Conservation (phyloP, 2,888 invertebrate genomes). For the Pristionchus japonicus region DNA sequence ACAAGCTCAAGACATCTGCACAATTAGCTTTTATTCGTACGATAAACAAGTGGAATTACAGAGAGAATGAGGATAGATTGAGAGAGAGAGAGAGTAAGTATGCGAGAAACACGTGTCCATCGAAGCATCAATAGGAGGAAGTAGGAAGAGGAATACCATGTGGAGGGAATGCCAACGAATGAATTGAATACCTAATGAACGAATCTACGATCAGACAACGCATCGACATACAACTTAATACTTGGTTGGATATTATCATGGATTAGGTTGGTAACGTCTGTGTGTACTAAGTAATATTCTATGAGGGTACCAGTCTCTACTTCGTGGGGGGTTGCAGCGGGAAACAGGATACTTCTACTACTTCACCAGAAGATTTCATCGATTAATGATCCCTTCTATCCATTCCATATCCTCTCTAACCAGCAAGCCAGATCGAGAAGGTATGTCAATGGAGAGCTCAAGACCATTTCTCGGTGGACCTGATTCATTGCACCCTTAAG, state of each 20-base stretch:
- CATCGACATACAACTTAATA: background rate
- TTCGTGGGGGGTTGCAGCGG: background rate
- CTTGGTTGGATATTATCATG: background rate
- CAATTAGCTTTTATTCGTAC: constrained; percentile 32
- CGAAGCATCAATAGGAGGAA: background rate
- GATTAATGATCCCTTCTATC: no score
- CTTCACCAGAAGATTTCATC: no score
- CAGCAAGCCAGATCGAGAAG: no score
- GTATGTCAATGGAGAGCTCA: no score
- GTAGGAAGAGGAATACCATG: background rate
- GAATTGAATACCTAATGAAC: background rate
- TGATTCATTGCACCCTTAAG: background rate
- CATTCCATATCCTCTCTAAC: no score
- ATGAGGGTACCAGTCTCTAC: constrained; percentile 4
- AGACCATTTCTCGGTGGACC: no score
- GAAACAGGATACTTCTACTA: background rate
- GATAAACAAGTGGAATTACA: background rate
- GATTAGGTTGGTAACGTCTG: background rate
- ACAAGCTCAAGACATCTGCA: background rate
- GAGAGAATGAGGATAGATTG: background rate
- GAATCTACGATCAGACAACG: constrained; percentile 4
- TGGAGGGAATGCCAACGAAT: background rate
- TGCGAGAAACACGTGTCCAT: background rate
- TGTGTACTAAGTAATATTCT: constrained; percentile 22
- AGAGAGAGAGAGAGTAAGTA: background rate